A percentile compares a stretch with the other conserved stretches of the same genome.
Evolutionary conservation across 2,888 invertebrate genomes (phyloP).

Genomic region (Polyommatus icarus): DNA sequence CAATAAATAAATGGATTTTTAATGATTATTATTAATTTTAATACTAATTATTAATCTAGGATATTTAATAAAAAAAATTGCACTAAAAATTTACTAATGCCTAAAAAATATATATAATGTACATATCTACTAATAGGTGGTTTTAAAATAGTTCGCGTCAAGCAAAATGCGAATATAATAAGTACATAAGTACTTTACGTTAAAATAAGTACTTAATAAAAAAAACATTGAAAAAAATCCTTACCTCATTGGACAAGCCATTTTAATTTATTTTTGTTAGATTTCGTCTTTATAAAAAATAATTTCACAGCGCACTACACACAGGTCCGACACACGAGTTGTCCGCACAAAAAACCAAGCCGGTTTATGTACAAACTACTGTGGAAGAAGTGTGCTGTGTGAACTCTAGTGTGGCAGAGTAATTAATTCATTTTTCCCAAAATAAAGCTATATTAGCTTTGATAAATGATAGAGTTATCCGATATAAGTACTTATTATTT

Average conservation of each 20-base stretch:
- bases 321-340: neutral
- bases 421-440: neutral
- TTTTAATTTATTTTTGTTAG: slow-evolving; percentile 44
- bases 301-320: slow-evolving; percentile 15
- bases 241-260: slow-evolving; percentile 75
- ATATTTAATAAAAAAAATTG: no score
- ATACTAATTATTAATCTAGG: no score
- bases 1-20: no score
- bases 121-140: no score
- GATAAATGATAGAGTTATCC: neutral
- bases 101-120: no score
- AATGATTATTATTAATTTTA: no score
- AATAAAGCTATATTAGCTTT: neutral
- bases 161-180: no score
- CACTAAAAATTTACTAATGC: no score
- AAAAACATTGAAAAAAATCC: slow-evolving; percentile 31
- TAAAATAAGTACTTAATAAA: no score
- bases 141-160: no score
- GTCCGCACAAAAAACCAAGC: neutral
- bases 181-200: no score
- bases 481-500: no score
- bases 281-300: slow-evolving; percentile 9
- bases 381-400: neutral
- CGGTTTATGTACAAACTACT: neutral
- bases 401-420: neutral